phyloP scores from a whole-genome alignment of 2,888 invertebrate species.

The Himalopsyche kuldschensis region DNA sequence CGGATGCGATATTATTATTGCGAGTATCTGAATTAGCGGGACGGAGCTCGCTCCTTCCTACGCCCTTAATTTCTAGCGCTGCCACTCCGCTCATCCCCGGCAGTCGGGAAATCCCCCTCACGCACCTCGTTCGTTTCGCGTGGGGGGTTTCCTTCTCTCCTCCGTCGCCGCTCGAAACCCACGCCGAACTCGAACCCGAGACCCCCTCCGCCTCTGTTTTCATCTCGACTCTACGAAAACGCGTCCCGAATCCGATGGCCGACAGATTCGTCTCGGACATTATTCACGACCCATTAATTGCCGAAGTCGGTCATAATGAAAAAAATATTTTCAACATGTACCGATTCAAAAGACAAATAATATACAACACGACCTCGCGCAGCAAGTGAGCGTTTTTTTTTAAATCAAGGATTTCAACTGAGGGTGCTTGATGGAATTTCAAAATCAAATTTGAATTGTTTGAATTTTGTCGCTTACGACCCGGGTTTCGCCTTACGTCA shows the following conservation, averaged over 20 bases:
- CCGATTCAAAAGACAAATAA: too few species aligned
- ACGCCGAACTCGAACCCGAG: constrained; percentile 5
- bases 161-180: constrained; percentile 10
- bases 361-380: too few species aligned
- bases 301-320: too few species aligned
- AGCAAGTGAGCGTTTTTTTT: too few species aligned
- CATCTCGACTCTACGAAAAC: not conserved
- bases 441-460: too few species aligned
- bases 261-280: not conserved
- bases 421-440: too few species aligned
- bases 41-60: not conserved
- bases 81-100: not conserved
- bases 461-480: too few species aligned
- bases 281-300: not conserved
- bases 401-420: too few species aligned
- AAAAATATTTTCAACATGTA: too few species aligned
- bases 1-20: not conserved
- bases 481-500: too few species aligned
- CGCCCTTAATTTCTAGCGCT: not conserved
- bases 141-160: constrained; percentile 14
- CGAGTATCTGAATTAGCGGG: not conserved
- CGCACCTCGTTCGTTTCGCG: constrained; percentile 18
- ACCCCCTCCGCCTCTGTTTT: not conserved
- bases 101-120: constrained; percentile 2
- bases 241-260: not conserved